Evolutionary conservation across 2,888 invertebrate genomes (phyloP).

Genomic region (Andrena haemorrhoa): DNA sequence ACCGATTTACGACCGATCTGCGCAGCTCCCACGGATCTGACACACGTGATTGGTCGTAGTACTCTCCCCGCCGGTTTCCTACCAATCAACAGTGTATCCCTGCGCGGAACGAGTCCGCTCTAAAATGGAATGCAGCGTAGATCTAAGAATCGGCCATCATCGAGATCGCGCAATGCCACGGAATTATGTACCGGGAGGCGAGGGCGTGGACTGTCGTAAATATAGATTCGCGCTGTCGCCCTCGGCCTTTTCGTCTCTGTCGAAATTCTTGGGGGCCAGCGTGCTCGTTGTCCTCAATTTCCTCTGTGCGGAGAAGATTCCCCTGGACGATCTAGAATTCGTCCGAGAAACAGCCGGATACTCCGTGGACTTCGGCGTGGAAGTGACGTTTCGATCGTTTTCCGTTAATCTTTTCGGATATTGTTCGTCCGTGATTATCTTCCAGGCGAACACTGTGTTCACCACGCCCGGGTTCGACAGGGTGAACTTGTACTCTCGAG

Average conservation of each 20-base stretch:
- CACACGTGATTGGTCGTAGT: too few relatives aligned
- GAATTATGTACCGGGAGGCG: slow-evolving; percentile 27
- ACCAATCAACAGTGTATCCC: too few relatives aligned
- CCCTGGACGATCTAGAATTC: slow-evolving; percentile 1
- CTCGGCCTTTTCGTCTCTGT: neutral
- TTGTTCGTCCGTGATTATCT: slow-evolving; percentile 74
- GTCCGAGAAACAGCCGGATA: neutral
- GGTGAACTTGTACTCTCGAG: slow-evolving; percentile 64
- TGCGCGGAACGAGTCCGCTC: too few relatives aligned
- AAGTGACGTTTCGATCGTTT: slow-evolving; percentile 10
- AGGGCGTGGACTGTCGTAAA: slow-evolving; percentile 9
- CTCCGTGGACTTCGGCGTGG: slow-evolving; percentile 16
- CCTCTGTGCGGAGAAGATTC: slow-evolving; percentile 10
- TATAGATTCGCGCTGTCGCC: neutral
- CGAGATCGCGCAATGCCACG: too few relatives aligned
- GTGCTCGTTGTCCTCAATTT: neutral
- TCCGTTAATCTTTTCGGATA: slow-evolving; percentile 68
- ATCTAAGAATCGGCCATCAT: too few relatives aligned
- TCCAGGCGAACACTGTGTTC: slow-evolving; percentile 74
- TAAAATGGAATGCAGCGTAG: too few relatives aligned
- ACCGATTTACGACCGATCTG: too few relatives aligned
- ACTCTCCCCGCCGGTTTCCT: too few relatives aligned
- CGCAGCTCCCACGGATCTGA: too few relatives aligned
- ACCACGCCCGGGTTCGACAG: slow-evolving; percentile 75
- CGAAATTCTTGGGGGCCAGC: neutral